Evolutionary conservation across 2,888 invertebrate genomes (phyloP), one percentile per base, ranked within the genome.

Genomic region (Eristalinus aeneus): DNA sequence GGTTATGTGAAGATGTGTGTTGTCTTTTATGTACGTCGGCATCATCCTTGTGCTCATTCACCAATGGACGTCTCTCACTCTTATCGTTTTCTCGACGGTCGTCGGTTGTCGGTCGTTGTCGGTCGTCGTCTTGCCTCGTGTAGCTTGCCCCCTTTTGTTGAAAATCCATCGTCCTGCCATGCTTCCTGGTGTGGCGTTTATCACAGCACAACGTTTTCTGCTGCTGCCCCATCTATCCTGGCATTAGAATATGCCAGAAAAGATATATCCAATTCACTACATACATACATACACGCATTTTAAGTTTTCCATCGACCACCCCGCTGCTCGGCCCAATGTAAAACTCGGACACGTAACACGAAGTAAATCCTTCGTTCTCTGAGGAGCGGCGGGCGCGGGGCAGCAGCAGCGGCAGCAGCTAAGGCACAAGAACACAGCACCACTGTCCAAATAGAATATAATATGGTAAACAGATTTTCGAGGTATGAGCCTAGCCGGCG

Each of bases 271-370:
- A 86, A 78, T 82, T 78, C 77, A 53, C 81, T 86, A 73, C 63
- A 81, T 63, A 63, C 68, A 67, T 65, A 77, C 46, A 82, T 67
- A 58, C 54, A 82, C 68, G 82, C 73, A 82, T 86, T 86, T 86
- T 71, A 86, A 86, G 86, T 86, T 86, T 86, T 82, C 86, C 78
- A 82, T 86, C 69, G 64, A 46, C 69, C 73, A 27, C 34, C 46
- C 53, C 60, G 11, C 58, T 31, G 67, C 53, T 6, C 27, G 32
- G 16, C 58, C 46, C 74, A 82, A 82, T 82, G 86, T 82, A 71
- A 86, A 86, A 86, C 74, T 86, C 86, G 86, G 86, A 86, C 86
- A 86, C 82, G 82, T 86, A 82, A 82, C 82, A 74, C 82, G 82
- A 69, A 86, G 86, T 82, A 82, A 86, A 86, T 78, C 86, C 82